These are phyloP conservation scores for Lepidochitona cinerea DNA, from an alignment of 2,888 invertebrate genomes.

Conservation along the genomic window DNA sequence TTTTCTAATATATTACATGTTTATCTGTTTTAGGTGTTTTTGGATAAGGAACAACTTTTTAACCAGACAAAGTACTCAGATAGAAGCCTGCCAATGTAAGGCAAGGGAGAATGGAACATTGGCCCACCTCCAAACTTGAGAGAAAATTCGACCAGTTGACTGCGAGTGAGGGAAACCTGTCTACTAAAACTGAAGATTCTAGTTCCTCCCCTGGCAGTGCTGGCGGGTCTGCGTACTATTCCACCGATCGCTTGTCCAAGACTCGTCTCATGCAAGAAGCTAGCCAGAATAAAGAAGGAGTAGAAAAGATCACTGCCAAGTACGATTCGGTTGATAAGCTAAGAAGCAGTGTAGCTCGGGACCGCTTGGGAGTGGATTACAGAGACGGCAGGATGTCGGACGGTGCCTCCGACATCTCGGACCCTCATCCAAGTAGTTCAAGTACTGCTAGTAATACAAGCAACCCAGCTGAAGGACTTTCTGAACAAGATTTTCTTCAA, in stretches of 20 bases:
- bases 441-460: not conserved
- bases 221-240: no score
- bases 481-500: constrained; percentile 63
- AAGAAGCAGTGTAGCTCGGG: not conserved
- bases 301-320: constrained; percentile 57
- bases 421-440: constrained; percentile 25
- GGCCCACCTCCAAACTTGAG: no score
- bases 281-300: constrained; percentile 39
- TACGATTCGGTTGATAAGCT: constrained; percentile 62
- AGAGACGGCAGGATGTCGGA: constrained; percentile 27
- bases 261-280: constrained; percentile 6
- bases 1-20: no score
- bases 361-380: constrained; percentile 4
- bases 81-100: no score
- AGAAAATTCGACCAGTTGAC: no score
- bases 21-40: no score
- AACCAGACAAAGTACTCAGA: no score
- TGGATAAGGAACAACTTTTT: no score
- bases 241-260: not conserved
- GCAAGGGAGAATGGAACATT: no score
- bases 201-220: no score
- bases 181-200: no score
- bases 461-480: constrained; percentile 50
- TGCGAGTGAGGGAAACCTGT: no score
- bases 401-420: constrained; percentile 39